Percentiles rank a stretch among this genome's conserved stretches.
phyloP scores from a whole-genome alignment of 2,113 vertebrate genomes.

The Hypomesus transpacificus region DNA sequence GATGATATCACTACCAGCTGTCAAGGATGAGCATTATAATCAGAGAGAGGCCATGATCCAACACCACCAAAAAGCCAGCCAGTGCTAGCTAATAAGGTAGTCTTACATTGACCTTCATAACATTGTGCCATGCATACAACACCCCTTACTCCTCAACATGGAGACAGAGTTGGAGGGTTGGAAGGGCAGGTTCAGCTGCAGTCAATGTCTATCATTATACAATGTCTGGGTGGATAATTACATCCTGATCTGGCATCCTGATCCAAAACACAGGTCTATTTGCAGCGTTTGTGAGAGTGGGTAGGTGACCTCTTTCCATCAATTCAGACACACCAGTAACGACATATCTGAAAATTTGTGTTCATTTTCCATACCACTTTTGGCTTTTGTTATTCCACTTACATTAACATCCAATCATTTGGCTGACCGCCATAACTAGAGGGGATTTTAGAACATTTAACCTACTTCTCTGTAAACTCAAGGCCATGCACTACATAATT shows the following conservation, averaged over 20 bases:
- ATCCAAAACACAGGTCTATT: slow-evolving; percentile 15
- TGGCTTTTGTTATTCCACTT: neutral
- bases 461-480: no score
- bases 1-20: neutral
- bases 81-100: neutral
- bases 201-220: slow-evolving; percentile 26
- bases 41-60: neutral
- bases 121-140: neutral
- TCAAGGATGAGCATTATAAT: neutral
- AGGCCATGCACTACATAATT: no score
- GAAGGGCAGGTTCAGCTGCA: slow-evolving; percentile 25
- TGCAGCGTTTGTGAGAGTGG: neutral
- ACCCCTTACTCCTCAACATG: neutral
- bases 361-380: slow-evolving; percentile 5
- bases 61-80: neutral
- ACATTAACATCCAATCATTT: neutral
- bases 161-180: neutral
- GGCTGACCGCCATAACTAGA: no score
- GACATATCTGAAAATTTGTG: slow-evolving; percentile 1
- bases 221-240: slow-evolving; percentile 15
- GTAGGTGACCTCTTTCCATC: neutral
- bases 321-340: neutral
- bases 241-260: slow-evolving; percentile 2
- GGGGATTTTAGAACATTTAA: no score
- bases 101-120: neutral